phyloP scores from a whole-genome alignment of 2,888 invertebrate genomes.

The Andrena chrysosceles region DNA sequence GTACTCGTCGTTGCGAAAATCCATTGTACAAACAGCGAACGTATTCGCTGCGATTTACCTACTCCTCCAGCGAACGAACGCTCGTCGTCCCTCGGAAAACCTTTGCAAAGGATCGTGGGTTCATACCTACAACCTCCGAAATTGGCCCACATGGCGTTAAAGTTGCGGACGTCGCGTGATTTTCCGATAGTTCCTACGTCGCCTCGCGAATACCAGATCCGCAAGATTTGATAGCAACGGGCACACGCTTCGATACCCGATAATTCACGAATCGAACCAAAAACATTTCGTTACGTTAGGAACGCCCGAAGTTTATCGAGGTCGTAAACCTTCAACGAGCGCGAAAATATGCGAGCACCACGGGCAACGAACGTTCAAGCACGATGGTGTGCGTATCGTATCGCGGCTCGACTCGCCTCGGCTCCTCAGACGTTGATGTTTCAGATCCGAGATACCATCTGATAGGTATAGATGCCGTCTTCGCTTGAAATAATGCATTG shows the following conservation, averaged over 20 bases:
- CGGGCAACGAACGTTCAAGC: constrained; percentile 54
- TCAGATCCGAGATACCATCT: constrained; percentile 3
- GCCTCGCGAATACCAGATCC: not conserved
- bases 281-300: constrained; percentile 55
- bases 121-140: not conserved
- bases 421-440: constrained; percentile 34
- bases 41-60: not conserved
- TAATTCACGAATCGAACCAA: constrained; percentile 43
- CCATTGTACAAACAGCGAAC: constrained; percentile 1
- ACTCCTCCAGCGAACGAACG: not conserved
- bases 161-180: not conserved
- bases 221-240: not conserved
- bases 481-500: constrained; percentile 35
- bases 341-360: constrained; percentile 58
- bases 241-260: constrained; percentile 12
- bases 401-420: constrained; percentile 15
- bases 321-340: constrained; percentile 59
- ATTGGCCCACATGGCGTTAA: not conserved
- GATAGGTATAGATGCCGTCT: constrained; percentile 5
- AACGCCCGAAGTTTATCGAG: constrained; percentile 54
- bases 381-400: constrained; percentile 29
- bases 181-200: not conserved
- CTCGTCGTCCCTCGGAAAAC: not conserved
- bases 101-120: not conserved
- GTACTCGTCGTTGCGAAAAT: not conserved